Evolutionary conservation across 1,140 invertebrate species (phyloP).

Genomic region (Triops longicaudatus): DNA sequence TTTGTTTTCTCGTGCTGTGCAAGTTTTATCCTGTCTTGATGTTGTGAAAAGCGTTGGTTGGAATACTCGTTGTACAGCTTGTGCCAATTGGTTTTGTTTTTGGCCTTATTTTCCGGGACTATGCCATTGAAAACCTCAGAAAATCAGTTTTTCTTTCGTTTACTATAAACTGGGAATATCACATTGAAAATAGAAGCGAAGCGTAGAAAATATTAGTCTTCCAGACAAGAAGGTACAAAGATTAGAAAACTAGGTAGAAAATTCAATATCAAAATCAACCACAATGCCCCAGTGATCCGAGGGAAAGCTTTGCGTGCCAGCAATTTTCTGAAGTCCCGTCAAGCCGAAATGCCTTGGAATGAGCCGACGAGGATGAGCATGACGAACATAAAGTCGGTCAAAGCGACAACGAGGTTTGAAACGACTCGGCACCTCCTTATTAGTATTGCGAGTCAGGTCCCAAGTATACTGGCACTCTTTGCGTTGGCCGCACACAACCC

Average conservation of each 20-base stretch:
- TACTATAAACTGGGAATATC: neutral
- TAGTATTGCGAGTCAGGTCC: slow-evolving; percentile 48
- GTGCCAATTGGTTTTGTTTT: neutral
- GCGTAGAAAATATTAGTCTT: neutral
- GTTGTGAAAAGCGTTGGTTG: neutral
- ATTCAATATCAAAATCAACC: slow-evolving; percentile 38
- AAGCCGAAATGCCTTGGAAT: slow-evolving; percentile 49
- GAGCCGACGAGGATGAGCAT: slow-evolving; percentile 32
- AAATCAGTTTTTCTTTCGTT: neutral
- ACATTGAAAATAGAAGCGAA: neutral
- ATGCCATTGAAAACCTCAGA: neutral
- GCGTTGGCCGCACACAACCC: slow-evolving; percentile 47
- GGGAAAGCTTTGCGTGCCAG: slow-evolving; percentile 46
- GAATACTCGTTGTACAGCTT: slow-evolving; percentile 11
- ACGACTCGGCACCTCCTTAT: slow-evolving; percentile 38
- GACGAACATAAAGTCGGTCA: slow-evolving; percentile 48
- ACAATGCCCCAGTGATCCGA: slow-evolving; percentile 56
- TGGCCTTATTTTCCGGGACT: neutral
- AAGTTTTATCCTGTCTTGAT: neutral
- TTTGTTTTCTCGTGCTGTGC: neutral
- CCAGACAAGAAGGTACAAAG: neutral
- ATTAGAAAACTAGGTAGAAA: neutral
- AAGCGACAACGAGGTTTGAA: slow-evolving; percentile 47
- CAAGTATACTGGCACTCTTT: slow-evolving; percentile 49
- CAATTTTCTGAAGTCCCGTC: slow-evolving; percentile 47